phyloP scores from a whole-genome alignment of 1,140 invertebrate genomes.

The Drosophila parvula region DNA sequence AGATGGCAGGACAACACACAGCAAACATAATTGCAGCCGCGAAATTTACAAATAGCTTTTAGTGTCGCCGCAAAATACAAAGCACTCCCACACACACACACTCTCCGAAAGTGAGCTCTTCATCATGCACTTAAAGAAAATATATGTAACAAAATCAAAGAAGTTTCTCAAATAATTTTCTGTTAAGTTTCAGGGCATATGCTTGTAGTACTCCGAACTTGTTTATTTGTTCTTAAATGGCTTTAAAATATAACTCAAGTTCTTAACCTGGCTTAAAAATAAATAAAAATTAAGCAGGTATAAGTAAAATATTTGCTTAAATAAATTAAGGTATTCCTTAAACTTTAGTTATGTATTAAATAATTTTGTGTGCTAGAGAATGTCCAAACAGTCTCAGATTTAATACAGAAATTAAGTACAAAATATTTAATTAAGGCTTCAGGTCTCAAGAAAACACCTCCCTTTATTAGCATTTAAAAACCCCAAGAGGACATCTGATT shows the following conservation, averaged over 20 bases:
- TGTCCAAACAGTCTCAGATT: too few species aligned
- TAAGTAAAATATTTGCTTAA: too few species aligned
- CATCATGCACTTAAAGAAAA: conserved; percentile 7
- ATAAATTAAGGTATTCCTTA: too few species aligned
- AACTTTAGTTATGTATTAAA: too few species aligned
- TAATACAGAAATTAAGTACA: not conserved
- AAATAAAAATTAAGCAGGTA: not conserved
- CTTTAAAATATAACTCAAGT: not conserved
- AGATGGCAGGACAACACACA: conserved; percentile 59
- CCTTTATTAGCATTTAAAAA: conserved; percentile 1
- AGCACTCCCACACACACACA: conserved; percentile 21
- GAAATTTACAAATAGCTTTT: conserved; percentile 82
- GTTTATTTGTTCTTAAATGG: not conserved
- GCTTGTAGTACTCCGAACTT: too few species aligned
- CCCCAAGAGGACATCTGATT: not conserved
- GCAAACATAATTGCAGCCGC: conserved; percentile 81
- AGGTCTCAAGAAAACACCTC: not conserved
- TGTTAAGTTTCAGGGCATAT: not conserved
- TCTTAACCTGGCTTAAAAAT: not conserved
- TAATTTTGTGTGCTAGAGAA: too few species aligned
- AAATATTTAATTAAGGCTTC: not conserved
- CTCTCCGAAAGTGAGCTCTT: conserved; percentile 2
- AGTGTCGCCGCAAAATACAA: conserved; percentile 77
- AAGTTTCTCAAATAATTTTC: not conserved
- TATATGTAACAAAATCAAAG: not conserved